These are phyloP conservation scores for Cricetomys ansorgei DNA, from an alignment of 2,113 vertebrate genomes.

Conservation along the genomic window DNA sequence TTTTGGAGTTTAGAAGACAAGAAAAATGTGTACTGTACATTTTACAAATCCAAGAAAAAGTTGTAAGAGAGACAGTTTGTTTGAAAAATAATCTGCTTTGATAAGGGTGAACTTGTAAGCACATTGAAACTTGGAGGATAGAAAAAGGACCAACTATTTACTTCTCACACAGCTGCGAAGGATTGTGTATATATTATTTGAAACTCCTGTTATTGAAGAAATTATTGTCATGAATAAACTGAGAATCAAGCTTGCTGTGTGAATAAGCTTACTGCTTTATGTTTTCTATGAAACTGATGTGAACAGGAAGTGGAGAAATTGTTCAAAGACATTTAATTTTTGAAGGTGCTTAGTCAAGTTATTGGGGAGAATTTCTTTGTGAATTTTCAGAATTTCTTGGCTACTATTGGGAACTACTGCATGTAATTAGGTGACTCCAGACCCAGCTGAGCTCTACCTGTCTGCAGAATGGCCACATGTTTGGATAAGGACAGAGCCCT, in stretches of 20 bases:
- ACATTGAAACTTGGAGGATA: neutral
- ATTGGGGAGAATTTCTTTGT: neutral
- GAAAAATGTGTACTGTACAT: neutral
- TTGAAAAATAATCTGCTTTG: constrained; percentile 16
- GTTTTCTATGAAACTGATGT: constrained; percentile 48
- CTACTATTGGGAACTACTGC: neutral
- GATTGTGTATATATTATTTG: neutral
- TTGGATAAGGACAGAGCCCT: neutral
- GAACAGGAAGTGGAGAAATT: neutral
- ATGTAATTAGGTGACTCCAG: neutral
- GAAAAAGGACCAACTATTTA: neutral
- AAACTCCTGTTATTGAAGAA: neutral
- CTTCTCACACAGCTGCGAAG: neutral
- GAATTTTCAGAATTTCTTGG: constrained; percentile 6
- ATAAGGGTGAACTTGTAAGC: neutral
- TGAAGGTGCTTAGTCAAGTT: constrained; percentile 12
- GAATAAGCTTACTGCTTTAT: neutral
- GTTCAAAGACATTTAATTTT: constrained; percentile 25
- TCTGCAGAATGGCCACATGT: accelerated
- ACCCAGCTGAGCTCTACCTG: neutral
- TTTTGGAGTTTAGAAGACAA: constrained; percentile 18
- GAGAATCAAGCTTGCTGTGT: neutral
- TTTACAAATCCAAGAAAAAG: neutral
- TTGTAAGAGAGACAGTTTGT: neutral
- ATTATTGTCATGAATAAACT: neutral